These are phyloP conservation scores for Nannobrachium achirus DNA, from an alignment of 2,113 vertebrate species.

Conservation along the genomic window DNA sequence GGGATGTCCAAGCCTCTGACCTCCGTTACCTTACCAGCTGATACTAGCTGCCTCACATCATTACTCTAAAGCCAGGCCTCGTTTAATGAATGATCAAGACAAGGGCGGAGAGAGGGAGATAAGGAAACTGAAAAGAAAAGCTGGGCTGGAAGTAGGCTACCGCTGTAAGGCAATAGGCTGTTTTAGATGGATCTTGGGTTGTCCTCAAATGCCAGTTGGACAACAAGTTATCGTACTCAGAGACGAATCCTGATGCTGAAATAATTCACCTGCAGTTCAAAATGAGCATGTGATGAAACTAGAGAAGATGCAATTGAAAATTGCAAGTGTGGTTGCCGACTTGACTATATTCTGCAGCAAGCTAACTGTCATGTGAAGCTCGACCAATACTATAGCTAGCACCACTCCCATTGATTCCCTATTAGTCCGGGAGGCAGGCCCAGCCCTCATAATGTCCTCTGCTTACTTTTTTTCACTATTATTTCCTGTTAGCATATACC, in stretches of 20 bases:
- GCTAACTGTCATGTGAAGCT: too few relatives aligned
- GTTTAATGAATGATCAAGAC: constrained; percentile 35
- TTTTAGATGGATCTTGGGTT: constrained; percentile 1
- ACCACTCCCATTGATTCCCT: too few relatives aligned
- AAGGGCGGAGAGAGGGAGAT: constrained; percentile 19
- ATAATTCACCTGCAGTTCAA: constrained; percentile 20
- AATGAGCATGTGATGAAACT: constrained; percentile 10
- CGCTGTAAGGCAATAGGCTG: constrained; percentile 36
- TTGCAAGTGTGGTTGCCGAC: too few relatives aligned
- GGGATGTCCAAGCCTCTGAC: constrained; percentile 77
- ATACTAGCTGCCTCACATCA: constrained; percentile 62
- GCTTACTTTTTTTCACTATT: too few relatives aligned
- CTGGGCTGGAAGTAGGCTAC: constrained; percentile 29
- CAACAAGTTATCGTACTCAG: constrained; percentile 30
- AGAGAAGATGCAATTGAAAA: too few relatives aligned
- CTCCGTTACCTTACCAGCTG: constrained; percentile 69
- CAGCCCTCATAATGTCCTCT: too few relatives aligned
- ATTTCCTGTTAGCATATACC: too few relatives aligned
- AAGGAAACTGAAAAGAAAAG: constrained; percentile 32
- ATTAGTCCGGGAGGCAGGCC: too few relatives aligned
- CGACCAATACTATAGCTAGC: too few relatives aligned
- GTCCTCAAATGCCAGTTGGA: constrained; percentile 34
- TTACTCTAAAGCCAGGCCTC: constrained; percentile 49
- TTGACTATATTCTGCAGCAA: too few relatives aligned
- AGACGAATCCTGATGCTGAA: constrained; percentile 4